Percentiles rank a stretch among this genome's conserved stretches.
Conservation (phyloP, 2,797 vertebrate species). For the Leptodactylus fallax region DNA sequence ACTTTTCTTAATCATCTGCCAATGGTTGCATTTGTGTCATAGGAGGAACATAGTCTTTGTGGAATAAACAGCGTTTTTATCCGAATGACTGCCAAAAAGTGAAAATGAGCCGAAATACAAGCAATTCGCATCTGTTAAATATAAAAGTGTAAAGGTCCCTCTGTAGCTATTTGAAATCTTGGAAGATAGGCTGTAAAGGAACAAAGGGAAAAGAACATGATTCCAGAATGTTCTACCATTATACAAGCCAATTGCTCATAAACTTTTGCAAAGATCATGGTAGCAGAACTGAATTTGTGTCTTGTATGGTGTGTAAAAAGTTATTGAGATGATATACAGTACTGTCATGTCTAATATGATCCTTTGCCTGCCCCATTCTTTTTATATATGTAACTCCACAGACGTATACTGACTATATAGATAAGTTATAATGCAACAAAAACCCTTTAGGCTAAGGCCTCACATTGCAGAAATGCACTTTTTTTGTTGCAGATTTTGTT, state of each 20-base stretch:
- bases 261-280: constrained; percentile 4
- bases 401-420: background rate
- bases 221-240: constrained; percentile 8
- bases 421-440: too few species aligned
- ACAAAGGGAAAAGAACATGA: constrained; percentile 11
- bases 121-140: constrained; percentile 15
- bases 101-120: background rate
- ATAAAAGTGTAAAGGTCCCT: background rate
- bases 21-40: background rate
- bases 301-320: constrained; percentile 30
- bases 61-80: background rate
- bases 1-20: background rate
- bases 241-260: constrained; percentile 28
- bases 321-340: constrained; percentile 5
- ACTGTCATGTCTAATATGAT: background rate
- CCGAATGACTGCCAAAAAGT: background rate
- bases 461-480: too few species aligned
- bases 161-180: background rate
- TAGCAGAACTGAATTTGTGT: constrained; percentile 26
- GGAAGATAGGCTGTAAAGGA: constrained; percentile 1
- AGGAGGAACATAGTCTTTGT: background rate
- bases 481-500: too few species aligned
- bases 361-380: background rate
- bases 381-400: background rate
- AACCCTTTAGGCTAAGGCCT: too few species aligned